A percentile compares a stretch with the other conserved stretches of the same genome.
Evolutionary conservation across 2,113 vertebrate genomes (phyloP).

Genomic region (Caracal caracal): DNA sequence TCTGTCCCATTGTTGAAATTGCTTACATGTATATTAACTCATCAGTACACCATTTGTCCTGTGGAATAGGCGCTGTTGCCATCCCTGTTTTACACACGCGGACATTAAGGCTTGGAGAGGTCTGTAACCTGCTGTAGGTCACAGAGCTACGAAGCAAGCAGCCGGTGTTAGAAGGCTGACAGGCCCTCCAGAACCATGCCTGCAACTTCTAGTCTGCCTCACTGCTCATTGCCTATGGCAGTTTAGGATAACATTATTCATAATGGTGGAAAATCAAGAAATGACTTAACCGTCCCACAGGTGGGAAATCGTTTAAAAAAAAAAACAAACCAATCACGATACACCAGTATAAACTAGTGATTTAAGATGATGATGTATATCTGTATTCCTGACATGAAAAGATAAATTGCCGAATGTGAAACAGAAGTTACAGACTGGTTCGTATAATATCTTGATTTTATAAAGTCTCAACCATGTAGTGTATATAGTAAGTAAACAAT

Average conservation of each 20-base stretch:
- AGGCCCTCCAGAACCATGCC: neutral
- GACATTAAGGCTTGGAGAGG: neutral
- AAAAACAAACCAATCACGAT: neutral
- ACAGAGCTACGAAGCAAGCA: neutral
- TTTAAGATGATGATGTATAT: neutral
- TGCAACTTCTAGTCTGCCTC: neutral
- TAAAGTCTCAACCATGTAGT: neutral
- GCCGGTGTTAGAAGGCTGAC: no score
- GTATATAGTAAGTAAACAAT: neutral
- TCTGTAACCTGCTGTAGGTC: neutral
- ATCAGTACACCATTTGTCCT: neutral
- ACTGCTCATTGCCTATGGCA: neutral
- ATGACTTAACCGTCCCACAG: neutral
- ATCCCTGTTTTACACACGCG: neutral
- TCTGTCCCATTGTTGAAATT: neutral
- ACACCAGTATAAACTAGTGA: neutral
- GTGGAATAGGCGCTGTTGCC: neutral
- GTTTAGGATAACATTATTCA: neutral
- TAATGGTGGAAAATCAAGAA: slow-evolving; percentile 31
- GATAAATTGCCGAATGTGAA: neutral
- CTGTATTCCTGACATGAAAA: neutral
- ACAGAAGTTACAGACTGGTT: neutral
- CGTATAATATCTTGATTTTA: neutral
- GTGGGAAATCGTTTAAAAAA: slow-evolving; percentile 14
- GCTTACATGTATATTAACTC: neutral